Evolutionary conservation across 1,140 invertebrate genomes (phyloP).

Genomic region (Drosophila novamexicana): DNA sequence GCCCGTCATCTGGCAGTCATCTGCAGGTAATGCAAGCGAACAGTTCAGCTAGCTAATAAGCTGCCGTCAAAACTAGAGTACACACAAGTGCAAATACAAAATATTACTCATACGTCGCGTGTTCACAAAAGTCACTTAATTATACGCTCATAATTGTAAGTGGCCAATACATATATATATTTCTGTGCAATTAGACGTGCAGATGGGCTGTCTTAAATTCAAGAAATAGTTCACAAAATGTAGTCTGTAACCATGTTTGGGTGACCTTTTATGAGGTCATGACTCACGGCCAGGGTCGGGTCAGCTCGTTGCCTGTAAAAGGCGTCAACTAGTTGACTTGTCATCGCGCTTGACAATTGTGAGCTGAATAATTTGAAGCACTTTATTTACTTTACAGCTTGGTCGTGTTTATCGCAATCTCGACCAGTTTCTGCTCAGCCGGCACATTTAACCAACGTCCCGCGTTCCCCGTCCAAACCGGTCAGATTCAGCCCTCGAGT

Average conservation of each 20-base stretch:
- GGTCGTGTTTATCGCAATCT: conserved; percentile 56
- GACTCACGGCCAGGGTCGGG: conserved; percentile 41
- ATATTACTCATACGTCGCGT: conserved; percentile 49
- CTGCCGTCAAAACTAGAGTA: conserved; percentile 1
- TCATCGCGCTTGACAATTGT: not conserved
- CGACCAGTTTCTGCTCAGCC: conserved; percentile 59
- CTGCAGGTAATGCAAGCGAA: conserved; percentile 81
- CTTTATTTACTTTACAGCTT: conserved; percentile 44
- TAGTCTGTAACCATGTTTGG: conserved; percentile 9
- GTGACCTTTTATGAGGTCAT: conserved; percentile 56
- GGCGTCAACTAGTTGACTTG: conserved; percentile 14
- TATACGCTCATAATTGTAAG: conserved; percentile 48
- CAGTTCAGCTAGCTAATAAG: conserved; percentile 53
- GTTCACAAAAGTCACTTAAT: conserved; percentile 13
- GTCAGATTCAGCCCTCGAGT: conserved; percentile 55
- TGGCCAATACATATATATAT: not conserved
- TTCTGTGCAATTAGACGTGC: not conserved
- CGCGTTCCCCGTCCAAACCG: conserved; percentile 67
- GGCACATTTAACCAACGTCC: conserved; percentile 68
- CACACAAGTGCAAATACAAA: conserved; percentile 28
- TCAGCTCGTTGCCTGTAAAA: conserved; percentile 21
- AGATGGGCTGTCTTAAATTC: no score
- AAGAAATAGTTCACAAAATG: not conserved
- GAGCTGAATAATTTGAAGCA: conserved; percentile 2
- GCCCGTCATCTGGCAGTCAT: conserved; percentile 76